Conservation (phyloP, 2,888 invertebrate genomes). For the Drosophila mercatorum region DNA sequence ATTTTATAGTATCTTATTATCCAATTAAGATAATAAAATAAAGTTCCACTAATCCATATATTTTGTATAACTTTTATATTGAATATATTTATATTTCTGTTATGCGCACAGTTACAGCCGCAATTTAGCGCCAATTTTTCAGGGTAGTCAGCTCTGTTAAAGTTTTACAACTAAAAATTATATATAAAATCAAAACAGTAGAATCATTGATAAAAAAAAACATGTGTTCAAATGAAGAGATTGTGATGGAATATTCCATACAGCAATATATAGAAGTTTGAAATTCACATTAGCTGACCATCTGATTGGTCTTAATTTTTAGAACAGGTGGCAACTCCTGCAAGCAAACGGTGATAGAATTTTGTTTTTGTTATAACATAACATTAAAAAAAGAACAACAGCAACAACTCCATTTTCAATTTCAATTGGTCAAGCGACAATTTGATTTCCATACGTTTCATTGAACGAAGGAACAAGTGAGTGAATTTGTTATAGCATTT, state of each 20-base stretch:
- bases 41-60: neutral
- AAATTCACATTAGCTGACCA: neutral
- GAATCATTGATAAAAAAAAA: neutral
- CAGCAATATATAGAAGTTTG: neutral
- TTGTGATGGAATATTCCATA: neutral
- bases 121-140: slow-evolving; percentile 3
- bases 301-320: slow-evolving; percentile 12
- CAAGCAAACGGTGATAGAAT: slow-evolving; percentile 48
- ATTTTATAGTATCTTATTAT: neutral
- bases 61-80: neutral
- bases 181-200: slow-evolving; percentile 4
- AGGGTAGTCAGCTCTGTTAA: slow-evolving; percentile 1
- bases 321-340: slow-evolving; percentile 34
- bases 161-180: neutral
- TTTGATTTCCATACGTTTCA: slow-evolving; percentile 4
- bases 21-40: neutral
- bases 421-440: slow-evolving; percentile 7
- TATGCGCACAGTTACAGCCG: neutral
- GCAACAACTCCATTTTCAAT: slow-evolving; percentile 18
- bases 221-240: neutral
- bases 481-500: neutral
- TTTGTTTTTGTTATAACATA: slow-evolving; percentile 52
- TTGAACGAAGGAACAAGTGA: slow-evolving; percentile 15
- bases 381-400: slow-evolving; percentile 17
- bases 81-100: neutral